phyloP scores from a whole-genome alignment of 1,140 invertebrate species.

The Telenomus remus region DNA sequence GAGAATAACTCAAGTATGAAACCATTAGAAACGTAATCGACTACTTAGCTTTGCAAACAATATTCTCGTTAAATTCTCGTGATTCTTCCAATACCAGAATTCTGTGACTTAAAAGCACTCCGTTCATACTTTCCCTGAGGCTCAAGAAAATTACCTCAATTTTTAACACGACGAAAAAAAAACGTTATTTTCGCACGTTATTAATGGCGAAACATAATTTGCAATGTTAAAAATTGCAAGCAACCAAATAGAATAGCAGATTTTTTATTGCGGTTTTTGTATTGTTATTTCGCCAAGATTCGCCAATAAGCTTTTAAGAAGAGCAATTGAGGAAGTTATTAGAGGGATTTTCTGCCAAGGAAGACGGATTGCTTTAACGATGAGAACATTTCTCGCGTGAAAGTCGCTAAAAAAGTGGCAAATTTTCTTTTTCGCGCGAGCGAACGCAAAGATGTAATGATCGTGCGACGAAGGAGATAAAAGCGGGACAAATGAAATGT shows the following conservation, averaged over 20 bases:
- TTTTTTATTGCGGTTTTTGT: not conserved
- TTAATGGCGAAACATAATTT: too few relatives aligned
- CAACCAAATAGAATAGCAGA: too few relatives aligned
- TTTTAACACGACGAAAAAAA: too few relatives aligned
- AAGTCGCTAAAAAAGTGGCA: slow-evolving; percentile 25
- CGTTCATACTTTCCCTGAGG: too few relatives aligned
- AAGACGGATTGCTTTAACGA: slow-evolving; percentile 25
- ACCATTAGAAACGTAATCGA: slow-evolving; percentile 53
- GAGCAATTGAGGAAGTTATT: slow-evolving; percentile 7
- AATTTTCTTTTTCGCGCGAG: slow-evolving; percentile 18
- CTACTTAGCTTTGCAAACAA: slow-evolving; percentile 27
- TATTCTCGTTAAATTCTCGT: slow-evolving; percentile 3
- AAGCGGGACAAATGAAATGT: slow-evolving; percentile 27
- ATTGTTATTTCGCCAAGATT: not conserved
- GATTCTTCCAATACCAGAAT: too few relatives aligned
- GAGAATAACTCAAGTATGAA: slow-evolving; percentile 57
- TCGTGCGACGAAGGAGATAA: slow-evolving; percentile 33
- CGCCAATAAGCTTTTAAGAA: not conserved
- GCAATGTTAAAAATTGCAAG: too few relatives aligned
- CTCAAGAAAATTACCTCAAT: too few relatives aligned
- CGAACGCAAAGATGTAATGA: slow-evolving; percentile 14
- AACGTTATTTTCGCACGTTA: too few relatives aligned
- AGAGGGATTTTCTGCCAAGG: slow-evolving; percentile 1
- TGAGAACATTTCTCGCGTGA: slow-evolving; percentile 35
- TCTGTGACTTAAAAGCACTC: too few relatives aligned